These are phyloP conservation scores for Brenthis hecate DNA, from an alignment of 2,888 invertebrate genomes.

Conservation along the genomic window DNA sequence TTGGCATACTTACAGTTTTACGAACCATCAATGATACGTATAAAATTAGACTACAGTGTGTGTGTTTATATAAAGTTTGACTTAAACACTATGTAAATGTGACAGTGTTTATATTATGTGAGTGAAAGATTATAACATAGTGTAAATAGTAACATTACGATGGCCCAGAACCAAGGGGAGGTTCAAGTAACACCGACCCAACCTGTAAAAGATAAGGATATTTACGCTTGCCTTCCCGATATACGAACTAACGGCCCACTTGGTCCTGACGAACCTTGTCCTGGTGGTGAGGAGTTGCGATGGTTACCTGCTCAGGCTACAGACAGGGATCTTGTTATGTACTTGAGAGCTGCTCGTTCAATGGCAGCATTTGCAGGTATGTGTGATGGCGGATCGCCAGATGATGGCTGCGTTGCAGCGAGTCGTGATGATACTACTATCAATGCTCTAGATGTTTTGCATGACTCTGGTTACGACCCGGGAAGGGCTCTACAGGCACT, in stretches of 20 bases:
- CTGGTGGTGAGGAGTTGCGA: slow-evolving; percentile 91
- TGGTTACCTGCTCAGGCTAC: slow-evolving; percentile 97
- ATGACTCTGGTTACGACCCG: slow-evolving; percentile 98
- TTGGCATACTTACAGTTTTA: slow-evolving; percentile 78
- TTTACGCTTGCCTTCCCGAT: slow-evolving; percentile 81
- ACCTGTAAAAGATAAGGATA: slow-evolving; percentile 77
- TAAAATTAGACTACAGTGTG: slow-evolving; percentile 50
- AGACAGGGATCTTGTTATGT: slow-evolving; percentile 98
- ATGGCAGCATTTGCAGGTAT: slow-evolving; percentile 99
- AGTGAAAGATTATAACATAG: slow-evolving; percentile 60
- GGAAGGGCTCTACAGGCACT: slow-evolving; percentile 97
- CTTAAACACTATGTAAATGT: slow-evolving; percentile 65
- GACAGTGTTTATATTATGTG: slow-evolving; percentile 58
- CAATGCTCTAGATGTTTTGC: slow-evolving; percentile 97
- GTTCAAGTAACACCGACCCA: slow-evolving; percentile 80
- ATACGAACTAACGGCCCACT: slow-evolving; percentile 78
- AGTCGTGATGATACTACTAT: slow-evolving; percentile 98
- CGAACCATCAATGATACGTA: slow-evolving; percentile 65
- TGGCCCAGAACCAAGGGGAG: slow-evolving; percentile 81
- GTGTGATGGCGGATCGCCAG: slow-evolving; percentile 98
- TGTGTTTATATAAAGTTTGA: slow-evolving; percentile 49
- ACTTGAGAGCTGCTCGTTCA: slow-evolving; percentile 96
- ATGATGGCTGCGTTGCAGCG: slow-evolving; percentile 98
- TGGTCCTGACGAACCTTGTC: slow-evolving; percentile 75
- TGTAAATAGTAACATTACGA: slow-evolving; percentile 71